Evolutionary conservation across 23 tunicate genomes (phyloP).

Genomic region (Oikopleura vanhoeffeni): DNA sequence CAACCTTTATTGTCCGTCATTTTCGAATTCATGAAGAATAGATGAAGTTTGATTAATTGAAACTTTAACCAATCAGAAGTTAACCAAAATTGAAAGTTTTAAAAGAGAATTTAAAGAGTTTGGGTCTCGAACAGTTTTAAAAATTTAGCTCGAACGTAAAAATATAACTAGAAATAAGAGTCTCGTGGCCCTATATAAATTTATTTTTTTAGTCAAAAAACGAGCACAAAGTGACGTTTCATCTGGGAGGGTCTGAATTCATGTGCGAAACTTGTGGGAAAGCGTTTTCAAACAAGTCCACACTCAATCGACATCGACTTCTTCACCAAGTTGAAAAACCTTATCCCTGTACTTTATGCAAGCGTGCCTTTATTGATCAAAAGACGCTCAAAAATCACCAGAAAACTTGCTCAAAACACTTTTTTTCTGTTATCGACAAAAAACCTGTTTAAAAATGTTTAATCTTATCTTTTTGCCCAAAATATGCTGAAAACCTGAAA

Average conservation of each 20-base stretch:
- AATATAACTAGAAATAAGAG: no score
- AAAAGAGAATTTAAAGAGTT: no score
- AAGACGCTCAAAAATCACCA: slow-evolving; percentile 13
- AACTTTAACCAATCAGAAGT: neutral
- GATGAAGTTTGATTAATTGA: no score
- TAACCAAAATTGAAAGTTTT: no score
- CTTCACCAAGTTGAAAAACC: neutral
- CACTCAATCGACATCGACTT: neutral
- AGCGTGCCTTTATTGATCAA: slow-evolving; percentile 4
- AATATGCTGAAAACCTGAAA: no score
- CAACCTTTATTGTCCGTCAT: no score
- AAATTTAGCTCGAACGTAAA: no score
- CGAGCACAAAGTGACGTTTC: slow-evolving; percentile 15
- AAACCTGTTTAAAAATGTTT: neutral
- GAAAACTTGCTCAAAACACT: slow-evolving; percentile 1
- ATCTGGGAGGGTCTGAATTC: neutral
- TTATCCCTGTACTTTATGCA: neutral
- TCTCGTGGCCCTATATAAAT: no score
- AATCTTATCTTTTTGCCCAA: no score
- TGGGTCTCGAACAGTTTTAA: neutral
- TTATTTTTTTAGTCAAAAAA: neutral
- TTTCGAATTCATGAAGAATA: no score
- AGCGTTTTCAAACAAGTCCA: slow-evolving; percentile 2
- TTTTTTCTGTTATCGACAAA: slow-evolving; percentile 1
- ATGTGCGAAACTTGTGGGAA: slow-evolving; percentile 12